Evolutionary conservation across 2,797 vertebrate species (phyloP), one percentile per base, ranked within the genome.

Genomic region (Fistularia commersonii): DNA sequence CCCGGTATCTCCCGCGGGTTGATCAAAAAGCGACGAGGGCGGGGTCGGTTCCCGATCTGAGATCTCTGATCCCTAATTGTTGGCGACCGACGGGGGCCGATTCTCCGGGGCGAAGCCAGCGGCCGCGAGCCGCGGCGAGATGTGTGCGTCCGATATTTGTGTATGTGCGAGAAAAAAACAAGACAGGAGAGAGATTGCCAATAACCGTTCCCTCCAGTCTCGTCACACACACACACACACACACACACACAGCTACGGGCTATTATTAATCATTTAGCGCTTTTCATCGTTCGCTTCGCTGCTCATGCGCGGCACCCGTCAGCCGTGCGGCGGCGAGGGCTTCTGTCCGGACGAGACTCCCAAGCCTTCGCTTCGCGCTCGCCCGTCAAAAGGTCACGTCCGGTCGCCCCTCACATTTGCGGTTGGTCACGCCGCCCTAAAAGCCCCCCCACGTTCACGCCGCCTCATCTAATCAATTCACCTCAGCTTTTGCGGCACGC

Each of bases 181-280:
- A 71, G 55, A 59, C 57, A 62, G 61, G 15, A 57, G 70, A 77
- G 54, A 61, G 48, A 66, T 49, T 62, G 74, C 70, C 72, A 81
- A 72, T 73, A 78, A 77, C 48, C 51, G 63, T 81, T 77, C 71
- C 75, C 79, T 64, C 45, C 51, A 37, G 69, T 51, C 69, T 75
- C 77, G 77, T 82, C 79, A 79, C 77, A 79, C 62, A 66, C 51
- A 51, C 72, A 31, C n/a, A n/a, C n/a, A n/a, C n/a, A n/a, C n/a
- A n/a, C n/a, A n/a, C n/a, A n/a, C n/a, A n/a, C n/a, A n/a, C n/a
- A 66, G 73, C 78, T 80, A 83, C 75, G 52, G 80, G 85, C 83
- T 64, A 70, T 83, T 81, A 82, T 82, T 78, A 87, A 89, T 88
- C 79, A 87, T 89, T 89, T 74, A 87, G 76, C 64, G 58, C 76